These are phyloP conservation scores for Hemicentrotus pulcherrimus DNA, from an alignment of 35 echinoderm and acorn worm genomes.

Conservation along the genomic window DNA sequence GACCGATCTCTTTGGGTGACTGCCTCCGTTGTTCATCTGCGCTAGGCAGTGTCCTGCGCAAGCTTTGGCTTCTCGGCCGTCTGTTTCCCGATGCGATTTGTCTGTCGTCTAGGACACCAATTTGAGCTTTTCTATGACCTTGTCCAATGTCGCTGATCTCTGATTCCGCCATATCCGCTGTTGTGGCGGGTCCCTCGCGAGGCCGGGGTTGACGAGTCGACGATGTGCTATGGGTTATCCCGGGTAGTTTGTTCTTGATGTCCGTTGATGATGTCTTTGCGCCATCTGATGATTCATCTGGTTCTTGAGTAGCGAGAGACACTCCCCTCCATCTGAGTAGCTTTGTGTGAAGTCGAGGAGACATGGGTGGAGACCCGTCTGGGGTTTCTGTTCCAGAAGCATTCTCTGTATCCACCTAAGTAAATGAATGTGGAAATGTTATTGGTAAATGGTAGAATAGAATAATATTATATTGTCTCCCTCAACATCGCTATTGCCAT, in stretches of 20 bases:
- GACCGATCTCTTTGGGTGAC: neutral
- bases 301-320: neutral
- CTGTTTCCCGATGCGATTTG: neutral
- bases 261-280: neutral
- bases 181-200: neutral
- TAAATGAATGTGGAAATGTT: too few species aligned
- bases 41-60: neutral
- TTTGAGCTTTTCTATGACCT: neutral
- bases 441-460: too few species aligned
- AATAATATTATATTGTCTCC: too few species aligned
- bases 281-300: conserved; percentile 1
- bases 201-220: neutral
- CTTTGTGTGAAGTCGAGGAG: conserved; percentile 16
- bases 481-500: too few species aligned
- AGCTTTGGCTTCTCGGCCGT: neutral
- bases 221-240: neutral
- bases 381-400: neutral
- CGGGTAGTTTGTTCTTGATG: neutral
- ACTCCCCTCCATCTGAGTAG: neutral
- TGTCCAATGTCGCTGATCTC: neutral
- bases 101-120: neutral
- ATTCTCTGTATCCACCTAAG: neutral
- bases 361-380: neutral
- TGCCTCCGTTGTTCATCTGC: neutral
- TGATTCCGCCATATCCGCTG: neutral